Evolutionary conservation across 2,888 invertebrate species (phyloP).

Genomic region (Agrotis clavis): DNA sequence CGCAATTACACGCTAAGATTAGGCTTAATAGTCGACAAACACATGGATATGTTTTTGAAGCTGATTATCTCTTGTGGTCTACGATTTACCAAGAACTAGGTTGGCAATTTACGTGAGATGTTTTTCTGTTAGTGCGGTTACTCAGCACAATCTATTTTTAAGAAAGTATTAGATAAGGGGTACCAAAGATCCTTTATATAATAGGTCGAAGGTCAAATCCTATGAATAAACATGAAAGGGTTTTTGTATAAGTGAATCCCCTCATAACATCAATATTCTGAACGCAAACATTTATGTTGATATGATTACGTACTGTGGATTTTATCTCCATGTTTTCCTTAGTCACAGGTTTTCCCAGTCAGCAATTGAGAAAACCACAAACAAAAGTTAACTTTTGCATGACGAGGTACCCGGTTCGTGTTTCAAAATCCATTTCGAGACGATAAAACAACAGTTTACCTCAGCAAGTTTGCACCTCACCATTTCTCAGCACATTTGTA

Average conservation of each 20-base stretch:
- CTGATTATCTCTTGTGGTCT: conserved; percentile 37
- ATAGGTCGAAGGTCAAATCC: conserved; percentile 9
- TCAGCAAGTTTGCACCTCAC: conserved; percentile 43
- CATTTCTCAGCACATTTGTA: conserved; percentile 47
- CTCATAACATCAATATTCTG: conserved; percentile 4
- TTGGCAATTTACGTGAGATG: neutral
- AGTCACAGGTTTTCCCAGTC: conserved; percentile 34
- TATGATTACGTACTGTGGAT: conserved; percentile 1
- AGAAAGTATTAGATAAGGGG: neutral
- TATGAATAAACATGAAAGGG: conserved; percentile 24
- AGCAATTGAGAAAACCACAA: conserved; percentile 28
- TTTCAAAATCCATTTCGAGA: conserved; percentile 24
- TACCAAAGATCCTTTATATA: neutral
- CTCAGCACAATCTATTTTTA: neutral
- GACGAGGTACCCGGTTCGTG: conserved; percentile 5
- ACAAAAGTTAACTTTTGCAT: conserved; percentile 25
- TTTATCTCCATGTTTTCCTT: conserved; percentile 42
- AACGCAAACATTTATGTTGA: conserved; percentile 3
- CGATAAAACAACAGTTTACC: conserved; percentile 45
- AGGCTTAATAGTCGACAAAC: conserved; percentile 48
- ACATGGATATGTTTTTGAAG: conserved; percentile 22
- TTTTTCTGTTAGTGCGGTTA: neutral
- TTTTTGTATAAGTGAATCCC: conserved; percentile 12
- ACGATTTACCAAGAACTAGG: conserved; percentile 1
- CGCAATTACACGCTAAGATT: conserved; percentile 55